phyloP scores from a whole-genome alignment of 1,140 invertebrate species.

The Drosophila truncata region DNA sequence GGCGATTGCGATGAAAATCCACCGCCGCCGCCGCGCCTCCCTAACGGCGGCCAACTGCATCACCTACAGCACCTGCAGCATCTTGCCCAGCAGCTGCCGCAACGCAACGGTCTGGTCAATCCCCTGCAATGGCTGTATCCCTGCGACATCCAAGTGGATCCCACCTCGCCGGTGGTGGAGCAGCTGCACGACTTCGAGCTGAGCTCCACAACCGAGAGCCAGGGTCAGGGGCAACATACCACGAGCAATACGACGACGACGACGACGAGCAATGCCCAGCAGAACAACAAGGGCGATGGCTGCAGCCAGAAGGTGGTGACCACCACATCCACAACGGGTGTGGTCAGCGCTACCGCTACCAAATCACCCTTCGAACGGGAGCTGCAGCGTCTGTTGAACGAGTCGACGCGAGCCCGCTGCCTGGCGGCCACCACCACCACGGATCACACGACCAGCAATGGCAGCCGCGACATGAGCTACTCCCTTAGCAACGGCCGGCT shows the following conservation, averaged over 20 bases:
- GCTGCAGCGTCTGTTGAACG: slow-evolving; percentile 90
- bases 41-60: slow-evolving; percentile 60
- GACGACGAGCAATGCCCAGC: slow-evolving; percentile 78
- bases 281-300: slow-evolving; percentile 85
- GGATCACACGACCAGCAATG: slow-evolving; percentile 71
- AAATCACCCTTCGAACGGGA: slow-evolving; percentile 90
- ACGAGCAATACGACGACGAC: slow-evolving; percentile 71
- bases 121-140: slow-evolving; percentile 88
- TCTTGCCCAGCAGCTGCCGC: slow-evolving; percentile 11
- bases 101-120: slow-evolving; percentile 54
- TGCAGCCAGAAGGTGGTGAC: slow-evolving; percentile 80
- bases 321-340: slow-evolving; percentile 28
- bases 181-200: slow-evolving; percentile 82
- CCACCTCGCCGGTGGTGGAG: slow-evolving; percentile 75
- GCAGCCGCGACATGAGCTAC: slow-evolving; percentile 64
- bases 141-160: slow-evolving; percentile 87
- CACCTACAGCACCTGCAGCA: slow-evolving; percentile 48
- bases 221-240: slow-evolving; percentile 67
- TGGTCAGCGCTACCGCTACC: slow-evolving; percentile 29
- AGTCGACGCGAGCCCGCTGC: slow-evolving; percentile 83
- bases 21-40: slow-evolving; percentile 57
- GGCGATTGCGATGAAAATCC: slow-evolving; percentile 71
- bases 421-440: slow-evolving; percentile 32
- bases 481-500: slow-evolving; percentile 66
- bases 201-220: slow-evolving; percentile 84